Evolutionary conservation across 2,797 vertebrate species (phyloP), one percentile per base, ranked within the genome.

Genomic region (Hippoglossus hippoglossus): DNA sequence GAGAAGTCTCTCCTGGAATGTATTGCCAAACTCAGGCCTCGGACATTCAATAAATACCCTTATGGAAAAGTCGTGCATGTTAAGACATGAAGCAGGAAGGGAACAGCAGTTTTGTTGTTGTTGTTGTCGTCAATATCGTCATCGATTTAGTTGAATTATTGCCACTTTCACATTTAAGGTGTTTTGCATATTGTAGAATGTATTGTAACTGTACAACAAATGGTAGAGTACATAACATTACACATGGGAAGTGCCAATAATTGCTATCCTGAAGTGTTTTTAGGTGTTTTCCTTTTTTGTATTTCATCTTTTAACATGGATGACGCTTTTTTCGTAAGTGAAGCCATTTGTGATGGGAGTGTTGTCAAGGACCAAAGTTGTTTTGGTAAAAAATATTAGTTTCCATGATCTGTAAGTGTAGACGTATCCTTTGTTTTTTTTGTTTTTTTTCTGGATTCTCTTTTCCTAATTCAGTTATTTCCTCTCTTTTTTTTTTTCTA

Each of bases 321-420:
- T 90, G 72, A 91, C 60, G 74, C 82, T 94, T 92, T 47, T 31
- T 31, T 93, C 78, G 79, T 91, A 92, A 92, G 92, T 90, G 84
- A 93, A 94, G 92, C 93, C 94, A 94, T 94, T 93, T 80, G 91
- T 93, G 84, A 93, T 89, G 90, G 93, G 93, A 94, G 91, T 94
- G 93, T 94, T 94, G 93, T 93, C 90, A 93, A 95, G 94, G 95
- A 95, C 95, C 94, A 95, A 95, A 95, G 93, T 94, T 94, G 88
- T 95, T 94, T 92, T 93, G 93, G 91, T 93, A 75, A 71, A 71
- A 71, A 82, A 75, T 71, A 77, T 89, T 81, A 87, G 93, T 95
- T 94, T 95, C 93, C 93, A 94, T 91, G 89, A 93, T 94, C 94
- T 94, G 92, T 94, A 91, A 91, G 88, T 90, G 91, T 94, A 94